Evolutionary conservation across 2,888 invertebrate genomes (phyloP).

Genomic region (Synanthedon myopaeformis): DNA sequence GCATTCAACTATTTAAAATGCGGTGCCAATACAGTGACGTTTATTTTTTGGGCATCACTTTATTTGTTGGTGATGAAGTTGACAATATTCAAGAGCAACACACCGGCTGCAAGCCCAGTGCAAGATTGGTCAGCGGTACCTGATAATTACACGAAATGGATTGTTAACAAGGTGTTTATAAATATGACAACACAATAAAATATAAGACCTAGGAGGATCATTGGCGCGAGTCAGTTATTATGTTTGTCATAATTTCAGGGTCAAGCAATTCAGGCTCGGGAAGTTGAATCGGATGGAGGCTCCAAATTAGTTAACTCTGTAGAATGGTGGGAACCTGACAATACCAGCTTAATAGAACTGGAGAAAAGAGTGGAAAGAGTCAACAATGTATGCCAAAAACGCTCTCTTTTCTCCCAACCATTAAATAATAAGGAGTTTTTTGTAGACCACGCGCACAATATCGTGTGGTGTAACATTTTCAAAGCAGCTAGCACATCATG

Average conservation of each 20-base stretch:
- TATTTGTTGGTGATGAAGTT: constrained; percentile 61
- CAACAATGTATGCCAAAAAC: constrained; percentile 57
- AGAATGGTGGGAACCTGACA: constrained; percentile 49
- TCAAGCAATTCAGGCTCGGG: constrained; percentile 42
- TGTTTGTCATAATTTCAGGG: constrained; percentile 37
- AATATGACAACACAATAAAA: no score
- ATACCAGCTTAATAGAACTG: constrained; percentile 55
- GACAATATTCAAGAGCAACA: constrained; percentile 58
- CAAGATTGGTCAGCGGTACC: constrained; percentile 49
- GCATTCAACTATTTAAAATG: constrained; percentile 50
- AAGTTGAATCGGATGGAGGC: constrained; percentile 30
- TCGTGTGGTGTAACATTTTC: constrained; percentile 82
- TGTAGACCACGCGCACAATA: constrained; percentile 74
- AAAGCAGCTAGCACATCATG: constrained; percentile 84
- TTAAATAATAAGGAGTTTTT: constrained; percentile 82
- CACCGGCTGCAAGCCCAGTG: constrained; percentile 31
- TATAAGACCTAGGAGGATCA: no score
- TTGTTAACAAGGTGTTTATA: constrained; percentile 29
- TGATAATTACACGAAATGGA: constrained; percentile 64
- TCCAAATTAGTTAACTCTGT: constrained; percentile 11
- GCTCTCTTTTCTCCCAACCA: constrained; percentile 32
- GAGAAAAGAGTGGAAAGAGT: constrained; percentile 53
- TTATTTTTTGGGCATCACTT: constrained; percentile 57
- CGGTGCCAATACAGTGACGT: constrained; percentile 56
- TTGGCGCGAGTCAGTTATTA: no score